Conservation (phyloP, 2,797 vertebrate genomes). For the Passerculus sandwichensis region DNA sequence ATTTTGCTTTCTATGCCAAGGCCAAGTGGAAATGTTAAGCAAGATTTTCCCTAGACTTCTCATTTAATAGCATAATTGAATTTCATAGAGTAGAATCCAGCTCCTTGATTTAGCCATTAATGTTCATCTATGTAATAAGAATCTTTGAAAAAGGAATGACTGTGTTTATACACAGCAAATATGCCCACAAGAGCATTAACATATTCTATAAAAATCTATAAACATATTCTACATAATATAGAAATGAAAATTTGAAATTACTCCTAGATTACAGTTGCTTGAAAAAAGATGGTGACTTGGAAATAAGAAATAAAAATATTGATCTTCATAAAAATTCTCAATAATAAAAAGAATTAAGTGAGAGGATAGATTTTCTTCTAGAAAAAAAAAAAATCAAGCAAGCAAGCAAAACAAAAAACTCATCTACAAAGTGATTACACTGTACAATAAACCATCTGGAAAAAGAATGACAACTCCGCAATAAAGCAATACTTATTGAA, state of each 20-base stretch:
- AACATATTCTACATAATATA: background rate
- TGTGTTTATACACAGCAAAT: background rate
- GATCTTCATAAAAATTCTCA: background rate
- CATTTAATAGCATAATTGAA: background rate
- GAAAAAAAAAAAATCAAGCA: background rate
- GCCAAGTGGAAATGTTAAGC: background rate
- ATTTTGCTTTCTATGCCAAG: background rate
- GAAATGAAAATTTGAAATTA: background rate
- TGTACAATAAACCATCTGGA: background rate
- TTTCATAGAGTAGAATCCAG: background rate
- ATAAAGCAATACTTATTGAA: background rate
- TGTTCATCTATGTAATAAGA: background rate
- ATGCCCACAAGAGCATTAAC: background rate
- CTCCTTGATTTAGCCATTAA: background rate
- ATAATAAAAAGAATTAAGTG: background rate
- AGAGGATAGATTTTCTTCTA: background rate
- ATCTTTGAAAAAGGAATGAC: background rate
- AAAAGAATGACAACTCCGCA: background rate
- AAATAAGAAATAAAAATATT: background rate
- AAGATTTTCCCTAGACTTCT: background rate
- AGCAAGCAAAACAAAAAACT: background rate
- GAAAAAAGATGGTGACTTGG: background rate
- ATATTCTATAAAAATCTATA: too few relatives aligned
- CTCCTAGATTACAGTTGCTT: background rate
- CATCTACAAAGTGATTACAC: background rate